These are phyloP conservation scores for Stictocephala bisonia DNA, from an alignment of 2,888 invertebrate species.

Conservation along the genomic window DNA sequence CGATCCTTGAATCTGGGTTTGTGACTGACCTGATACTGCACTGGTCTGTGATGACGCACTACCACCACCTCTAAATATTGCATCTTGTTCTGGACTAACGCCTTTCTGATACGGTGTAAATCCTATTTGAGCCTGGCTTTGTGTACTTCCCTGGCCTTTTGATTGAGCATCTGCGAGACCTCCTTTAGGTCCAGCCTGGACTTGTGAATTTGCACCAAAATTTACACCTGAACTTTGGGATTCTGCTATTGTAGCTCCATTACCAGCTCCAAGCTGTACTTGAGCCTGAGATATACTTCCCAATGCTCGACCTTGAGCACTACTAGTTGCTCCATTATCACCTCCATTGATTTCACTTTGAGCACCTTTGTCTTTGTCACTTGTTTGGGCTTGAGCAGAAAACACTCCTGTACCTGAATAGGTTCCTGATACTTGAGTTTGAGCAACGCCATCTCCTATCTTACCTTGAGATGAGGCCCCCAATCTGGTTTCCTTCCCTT, in stretches of 20 bases:
- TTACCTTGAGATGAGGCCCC: slow-evolving; percentile 82
- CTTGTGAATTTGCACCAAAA: slow-evolving; percentile 83
- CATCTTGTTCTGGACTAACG: slow-evolving; percentile 68
- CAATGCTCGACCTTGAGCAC: slow-evolving; percentile 80
- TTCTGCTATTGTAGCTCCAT: slow-evolving; percentile 80
- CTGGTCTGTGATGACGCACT: slow-evolving; percentile 84
- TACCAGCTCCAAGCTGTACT: slow-evolving; percentile 80
- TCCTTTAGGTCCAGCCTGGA: slow-evolving; percentile 83
- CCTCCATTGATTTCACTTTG: slow-evolving; percentile 59
- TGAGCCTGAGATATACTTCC: slow-evolving; percentile 84
- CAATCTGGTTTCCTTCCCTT: slow-evolving; percentile 71
- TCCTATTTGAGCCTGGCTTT: slow-evolving; percentile 90
- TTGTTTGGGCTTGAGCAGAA: slow-evolving; percentile 69
- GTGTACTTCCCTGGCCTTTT: slow-evolving; percentile 84
- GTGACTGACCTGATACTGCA: slow-evolving; percentile 80
- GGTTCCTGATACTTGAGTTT: slow-evolving; percentile 82
- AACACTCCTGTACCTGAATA: slow-evolving; percentile 83
- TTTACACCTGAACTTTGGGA: slow-evolving; percentile 78
- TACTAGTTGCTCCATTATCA: slow-evolving; percentile 77
- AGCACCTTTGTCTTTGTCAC: slow-evolving; percentile 57
- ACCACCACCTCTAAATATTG: slow-evolving; percentile 79
- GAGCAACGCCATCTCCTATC: slow-evolving; percentile 79
- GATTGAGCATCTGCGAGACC: slow-evolving; percentile 90
- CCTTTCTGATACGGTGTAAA: slow-evolving; percentile 78
- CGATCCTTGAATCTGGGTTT: slow-evolving; percentile 84